Conservation (phyloP, 2,113 vertebrate species). For the Gulo gulo region DNA sequence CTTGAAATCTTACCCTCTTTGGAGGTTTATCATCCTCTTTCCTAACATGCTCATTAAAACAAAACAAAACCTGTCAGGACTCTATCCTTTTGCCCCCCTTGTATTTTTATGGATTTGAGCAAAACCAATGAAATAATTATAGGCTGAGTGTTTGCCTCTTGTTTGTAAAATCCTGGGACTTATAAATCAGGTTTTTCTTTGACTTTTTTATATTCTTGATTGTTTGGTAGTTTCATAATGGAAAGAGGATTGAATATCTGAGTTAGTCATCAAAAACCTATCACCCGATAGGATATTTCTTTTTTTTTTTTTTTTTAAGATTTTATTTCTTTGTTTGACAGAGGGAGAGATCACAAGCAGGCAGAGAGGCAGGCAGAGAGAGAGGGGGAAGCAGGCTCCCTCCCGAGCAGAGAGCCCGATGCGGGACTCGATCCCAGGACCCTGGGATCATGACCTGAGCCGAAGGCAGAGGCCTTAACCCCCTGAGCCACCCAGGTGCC, state of each 20-base stretch:
- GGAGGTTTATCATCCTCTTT: background rate
- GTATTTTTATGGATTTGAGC: background rate
- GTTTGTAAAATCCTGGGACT: conserved; percentile 23
- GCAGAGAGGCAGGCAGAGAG: too few relatives aligned
- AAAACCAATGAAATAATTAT: background rate
- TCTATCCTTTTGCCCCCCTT: background rate
- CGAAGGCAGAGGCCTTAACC: too few relatives aligned
- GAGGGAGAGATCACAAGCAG: too few relatives aligned
- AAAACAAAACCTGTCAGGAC: background rate
- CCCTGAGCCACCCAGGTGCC: too few relatives aligned
- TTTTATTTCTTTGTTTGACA: too few relatives aligned
- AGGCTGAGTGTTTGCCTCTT: background rate
- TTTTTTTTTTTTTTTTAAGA: too few relatives aligned
- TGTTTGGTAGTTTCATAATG: conserved; percentile 66
- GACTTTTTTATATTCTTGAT: conserved; percentile 68
- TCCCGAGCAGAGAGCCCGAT: too few relatives aligned
- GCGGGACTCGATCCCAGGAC: too few relatives aligned
- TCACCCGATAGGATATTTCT: background rate
- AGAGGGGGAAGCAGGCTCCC: too few relatives aligned
- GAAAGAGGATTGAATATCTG: conserved; percentile 69
- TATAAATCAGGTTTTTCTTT: conserved; percentile 56
- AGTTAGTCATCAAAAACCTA: conserved; percentile 67
- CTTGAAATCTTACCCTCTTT: background rate
- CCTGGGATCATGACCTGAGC: too few relatives aligned
- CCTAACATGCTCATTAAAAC: background rate